Percentiles rank a stretch among this genome's conserved stretches.
Conservation (phyloP, 2,113 vertebrate genomes). For the Ellobius talpinus region DNA sequence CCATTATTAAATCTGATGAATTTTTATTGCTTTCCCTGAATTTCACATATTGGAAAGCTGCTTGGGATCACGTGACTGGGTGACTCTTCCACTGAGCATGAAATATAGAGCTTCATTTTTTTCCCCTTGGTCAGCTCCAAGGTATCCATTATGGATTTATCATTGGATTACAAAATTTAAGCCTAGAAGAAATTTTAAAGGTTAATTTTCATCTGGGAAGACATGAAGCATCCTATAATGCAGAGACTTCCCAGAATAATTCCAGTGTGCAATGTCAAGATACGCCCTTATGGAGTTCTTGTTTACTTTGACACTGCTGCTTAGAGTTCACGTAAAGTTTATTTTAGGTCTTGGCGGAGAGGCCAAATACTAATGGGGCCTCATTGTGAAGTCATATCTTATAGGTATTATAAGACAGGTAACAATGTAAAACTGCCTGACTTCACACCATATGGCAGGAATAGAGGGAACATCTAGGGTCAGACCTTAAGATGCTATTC, state of each 20-base stretch:
- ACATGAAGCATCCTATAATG: constrained; percentile 7
- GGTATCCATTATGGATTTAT: constrained; percentile 49
- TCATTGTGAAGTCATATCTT: constrained; percentile 65
- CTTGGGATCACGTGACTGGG: constrained; percentile 6
- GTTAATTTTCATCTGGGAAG: constrained; percentile 37
- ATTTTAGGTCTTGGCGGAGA: constrained; percentile 29
- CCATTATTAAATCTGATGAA: constrained; percentile 37
- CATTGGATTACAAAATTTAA: constrained; percentile 39
- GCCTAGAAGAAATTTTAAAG: constrained; percentile 44
- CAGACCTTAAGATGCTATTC: background rate
- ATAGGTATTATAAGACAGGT: constrained; percentile 38
- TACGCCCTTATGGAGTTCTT: background rate
- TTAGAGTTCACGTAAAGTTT: background rate
- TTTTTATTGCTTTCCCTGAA: constrained; percentile 43
- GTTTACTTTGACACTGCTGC: background rate
- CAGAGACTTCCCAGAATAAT: constrained; percentile 46
- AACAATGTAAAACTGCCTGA: constrained; percentile 2
- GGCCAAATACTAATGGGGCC: constrained; percentile 2
- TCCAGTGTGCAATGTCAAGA: constrained; percentile 8
- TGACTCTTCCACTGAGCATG: background rate
- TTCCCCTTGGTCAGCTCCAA: constrained; percentile 2
- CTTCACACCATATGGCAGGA: constrained; percentile 3
- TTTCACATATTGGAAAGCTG: constrained; percentile 31
- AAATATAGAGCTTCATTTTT: constrained; percentile 18
- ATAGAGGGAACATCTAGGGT: background rate